A percentile compares a stretch with the other conserved stretches of the same genome.
Conservation (phyloP, 2,888 invertebrate species). For the Drosophila melanosoma region DNA sequence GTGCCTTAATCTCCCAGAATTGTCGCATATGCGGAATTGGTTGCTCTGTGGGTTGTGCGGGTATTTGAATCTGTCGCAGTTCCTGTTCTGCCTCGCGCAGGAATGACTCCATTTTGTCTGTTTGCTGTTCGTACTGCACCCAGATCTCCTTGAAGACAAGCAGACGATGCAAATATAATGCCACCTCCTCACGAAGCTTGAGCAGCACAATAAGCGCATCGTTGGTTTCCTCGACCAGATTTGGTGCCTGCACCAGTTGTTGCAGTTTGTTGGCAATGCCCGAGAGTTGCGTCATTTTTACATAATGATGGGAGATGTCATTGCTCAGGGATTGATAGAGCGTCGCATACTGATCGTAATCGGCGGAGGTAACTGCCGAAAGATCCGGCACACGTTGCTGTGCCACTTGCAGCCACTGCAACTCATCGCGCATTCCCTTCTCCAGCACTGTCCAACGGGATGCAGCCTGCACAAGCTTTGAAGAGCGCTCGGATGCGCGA, state of each 20-base stretch:
- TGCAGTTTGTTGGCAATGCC: constrained; percentile 90
- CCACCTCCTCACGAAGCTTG: constrained; percentile 91
- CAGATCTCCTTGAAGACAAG: constrained; percentile 92
- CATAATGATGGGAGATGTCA: constrained; percentile 92
- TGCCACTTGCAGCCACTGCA: constrained; percentile 93
- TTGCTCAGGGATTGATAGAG: constrained; percentile 92
- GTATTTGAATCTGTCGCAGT: constrained; percentile 87
- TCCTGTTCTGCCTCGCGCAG: constrained; percentile 90
- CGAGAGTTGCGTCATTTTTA: constrained; percentile 90
- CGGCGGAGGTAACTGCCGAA: constrained; percentile 91
- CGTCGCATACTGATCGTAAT: constrained; percentile 93
- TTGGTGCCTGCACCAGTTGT: constrained; percentile 90
- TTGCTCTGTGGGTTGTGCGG: constrained; percentile 87
- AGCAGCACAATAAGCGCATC: constrained; percentile 90
- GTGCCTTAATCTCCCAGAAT: constrained; percentile 95
- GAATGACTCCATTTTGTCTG: constrained; percentile 91
- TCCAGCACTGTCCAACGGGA: constrained; percentile 93
- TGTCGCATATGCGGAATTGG: constrained; percentile 91
- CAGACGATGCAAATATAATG: constrained; percentile 89
- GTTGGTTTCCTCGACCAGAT: constrained; percentile 90
- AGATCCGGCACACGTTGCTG: constrained; percentile 93
- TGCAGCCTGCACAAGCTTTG: constrained; percentile 93
- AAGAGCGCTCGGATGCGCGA: constrained; percentile 92
- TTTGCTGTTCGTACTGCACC: constrained; percentile 90
- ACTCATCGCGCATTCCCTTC: constrained; percentile 93